These are phyloP conservation scores for Lates japonicus DNA, from an alignment of 2,797 vertebrate genomes.

Conservation along the genomic window DNA sequence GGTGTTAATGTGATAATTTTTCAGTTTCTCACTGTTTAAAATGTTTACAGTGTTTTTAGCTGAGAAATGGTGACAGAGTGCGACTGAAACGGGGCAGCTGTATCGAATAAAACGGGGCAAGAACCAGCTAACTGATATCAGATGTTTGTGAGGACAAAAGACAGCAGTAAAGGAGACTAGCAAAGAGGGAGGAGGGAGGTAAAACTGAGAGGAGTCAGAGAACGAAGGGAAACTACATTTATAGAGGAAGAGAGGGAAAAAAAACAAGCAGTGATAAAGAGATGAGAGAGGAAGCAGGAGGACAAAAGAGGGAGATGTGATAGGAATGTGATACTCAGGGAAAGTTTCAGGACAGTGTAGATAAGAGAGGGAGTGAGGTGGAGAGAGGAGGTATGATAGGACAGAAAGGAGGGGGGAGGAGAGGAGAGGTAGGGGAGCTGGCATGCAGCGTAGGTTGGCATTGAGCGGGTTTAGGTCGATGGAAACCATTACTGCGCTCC, in stretches of 20 bases:
- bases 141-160: conserved; percentile 68
- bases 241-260: conserved; percentile 12
- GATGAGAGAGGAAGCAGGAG: conserved; percentile 19
- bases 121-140: conserved; percentile 67
- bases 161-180: conserved; percentile 14
- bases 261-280: conserved; percentile 20
- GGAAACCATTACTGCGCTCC: conserved; percentile 71
- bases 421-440: conserved; percentile 51
- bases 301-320: conserved; percentile 18
- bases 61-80: conserved; percentile 18
- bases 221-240: conserved; percentile 12
- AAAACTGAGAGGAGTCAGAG: background rate
- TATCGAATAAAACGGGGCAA: conserved; percentile 48
- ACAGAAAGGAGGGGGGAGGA: background rate
- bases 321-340: conserved; percentile 24
- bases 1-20: conserved; percentile 31
- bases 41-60: conserved; percentile 26
- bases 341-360: conserved; percentile 25
- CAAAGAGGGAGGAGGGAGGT: background rate
- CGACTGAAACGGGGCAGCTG: conserved; percentile 47
- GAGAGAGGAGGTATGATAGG: conserved; percentile 46
- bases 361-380: conserved; percentile 13
- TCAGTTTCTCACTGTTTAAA: conserved; percentile 16
- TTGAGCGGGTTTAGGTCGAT: conserved; percentile 49
- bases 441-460: conserved; percentile 62